Percentiles rank a stretch among this genome's conserved stretches.
Conservation (phyloP, 2,797 vertebrate genomes). For the Fundulus diaphanus region DNA sequence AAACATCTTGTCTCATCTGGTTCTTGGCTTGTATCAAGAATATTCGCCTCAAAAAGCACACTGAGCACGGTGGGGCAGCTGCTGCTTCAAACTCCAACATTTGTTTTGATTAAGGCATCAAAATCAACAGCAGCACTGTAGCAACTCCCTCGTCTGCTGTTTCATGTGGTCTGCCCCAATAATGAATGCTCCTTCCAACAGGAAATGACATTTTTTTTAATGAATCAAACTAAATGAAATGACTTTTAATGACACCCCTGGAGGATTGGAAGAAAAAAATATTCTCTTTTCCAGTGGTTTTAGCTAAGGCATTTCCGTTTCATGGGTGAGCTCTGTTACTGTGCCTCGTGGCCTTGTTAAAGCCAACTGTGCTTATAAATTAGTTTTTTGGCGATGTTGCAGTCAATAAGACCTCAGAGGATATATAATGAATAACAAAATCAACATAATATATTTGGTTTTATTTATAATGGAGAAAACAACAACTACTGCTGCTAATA, state of each 20-base stretch:
- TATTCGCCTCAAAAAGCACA: slow-evolving; percentile 53
- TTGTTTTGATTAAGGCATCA: slow-evolving; percentile 47
- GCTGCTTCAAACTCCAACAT: slow-evolving; percentile 23
- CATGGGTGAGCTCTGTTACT: slow-evolving; percentile 62
- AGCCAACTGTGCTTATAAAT: slow-evolving; percentile 63
- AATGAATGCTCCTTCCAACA: slow-evolving; percentile 57
- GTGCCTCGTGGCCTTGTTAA: slow-evolving; percentile 61
- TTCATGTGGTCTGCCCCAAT: slow-evolving; percentile 48
- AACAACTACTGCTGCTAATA: neutral
- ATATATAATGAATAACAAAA: no score
- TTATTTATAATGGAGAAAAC: neutral
- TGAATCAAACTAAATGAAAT: slow-evolving; percentile 75
- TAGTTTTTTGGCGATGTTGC: slow-evolving; percentile 63
- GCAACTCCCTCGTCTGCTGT: slow-evolving; percentile 25
- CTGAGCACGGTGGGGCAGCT: slow-evolving; percentile 17
- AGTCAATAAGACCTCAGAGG: slow-evolving; percentile 48
- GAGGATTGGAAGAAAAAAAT: slow-evolving; percentile 58
- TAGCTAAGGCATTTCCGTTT: slow-evolving; percentile 70
- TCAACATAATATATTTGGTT: neutral
- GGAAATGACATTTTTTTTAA: slow-evolving; percentile 58
- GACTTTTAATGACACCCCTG: slow-evolving; percentile 68
- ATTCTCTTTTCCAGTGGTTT: slow-evolving; percentile 67
- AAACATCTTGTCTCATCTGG: slow-evolving; percentile 40
- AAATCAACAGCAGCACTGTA: slow-evolving; percentile 26
- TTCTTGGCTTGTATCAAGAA: slow-evolving; percentile 48